phyloP scores from a whole-genome alignment of 2,888 invertebrate genomes.

The Oligia strigilis region DNA sequence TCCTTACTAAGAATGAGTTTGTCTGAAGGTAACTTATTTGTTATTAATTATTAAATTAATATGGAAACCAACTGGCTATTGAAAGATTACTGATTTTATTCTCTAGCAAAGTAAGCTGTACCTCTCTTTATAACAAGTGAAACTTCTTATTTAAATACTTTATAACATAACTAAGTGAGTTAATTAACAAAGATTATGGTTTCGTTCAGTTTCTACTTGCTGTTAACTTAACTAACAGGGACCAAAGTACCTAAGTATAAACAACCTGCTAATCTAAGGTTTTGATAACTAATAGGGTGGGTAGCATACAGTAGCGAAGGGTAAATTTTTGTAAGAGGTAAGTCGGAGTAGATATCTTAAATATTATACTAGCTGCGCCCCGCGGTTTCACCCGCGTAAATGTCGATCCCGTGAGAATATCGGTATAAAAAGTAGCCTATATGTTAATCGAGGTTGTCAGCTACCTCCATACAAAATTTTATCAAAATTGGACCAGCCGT shows the following conservation, averaged over 20 bases:
- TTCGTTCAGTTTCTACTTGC: neutral
- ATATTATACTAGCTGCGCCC: too few species aligned
- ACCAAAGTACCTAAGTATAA: neutral
- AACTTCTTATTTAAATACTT: neutral
- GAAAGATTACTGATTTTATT: neutral
- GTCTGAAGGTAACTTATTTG: neutral
- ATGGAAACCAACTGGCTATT: neutral
- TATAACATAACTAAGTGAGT: neutral
- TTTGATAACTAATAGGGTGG: too few species aligned
- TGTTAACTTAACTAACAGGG: neutral
- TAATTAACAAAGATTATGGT: constrained; percentile 25
- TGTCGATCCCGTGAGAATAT: too few species aligned
- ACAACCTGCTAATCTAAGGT: neutral
- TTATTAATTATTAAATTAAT: neutral
- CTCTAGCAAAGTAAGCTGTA: too few species aligned
- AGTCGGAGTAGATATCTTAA: too few species aligned
- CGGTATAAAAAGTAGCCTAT: too few species aligned
- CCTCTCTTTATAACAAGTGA: neutral
- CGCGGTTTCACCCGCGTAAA: too few species aligned
- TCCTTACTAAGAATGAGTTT: neutral
- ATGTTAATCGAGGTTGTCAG: too few species aligned
- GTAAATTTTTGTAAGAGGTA: too few species aligned
- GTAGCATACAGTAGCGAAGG: too few species aligned
- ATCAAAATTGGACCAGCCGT: too few species aligned
- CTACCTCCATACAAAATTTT: too few species aligned